phyloP scores from a whole-genome alignment of 1,140 invertebrate genomes.

The Megalopta genalis region DNA sequence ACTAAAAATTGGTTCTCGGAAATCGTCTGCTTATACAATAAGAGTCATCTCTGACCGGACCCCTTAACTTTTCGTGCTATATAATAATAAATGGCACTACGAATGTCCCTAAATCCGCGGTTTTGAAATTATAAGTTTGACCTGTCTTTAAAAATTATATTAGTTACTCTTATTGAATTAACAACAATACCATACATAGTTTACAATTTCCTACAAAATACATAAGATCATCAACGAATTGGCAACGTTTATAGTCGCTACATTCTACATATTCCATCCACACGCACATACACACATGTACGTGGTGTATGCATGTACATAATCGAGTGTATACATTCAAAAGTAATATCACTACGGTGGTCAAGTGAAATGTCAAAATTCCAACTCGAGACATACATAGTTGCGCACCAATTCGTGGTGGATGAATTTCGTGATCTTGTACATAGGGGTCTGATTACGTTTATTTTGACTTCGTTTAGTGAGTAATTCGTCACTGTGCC shows the following conservation, averaged over 20 bases:
- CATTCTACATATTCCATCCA: not conserved
- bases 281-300: too few relatives aligned
- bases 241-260: not conserved
- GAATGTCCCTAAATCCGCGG: too few relatives aligned
- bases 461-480: slow-evolving; percentile 8
- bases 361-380: slow-evolving; percentile 56
- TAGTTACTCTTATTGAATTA: too few relatives aligned
- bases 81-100: too few relatives aligned
- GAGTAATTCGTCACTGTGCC: slow-evolving; percentile 5
- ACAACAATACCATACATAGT: too few relatives aligned
- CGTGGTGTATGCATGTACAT: not conserved
- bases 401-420: not conserved
- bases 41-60: too few relatives aligned
- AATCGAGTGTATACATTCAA: slow-evolving; percentile 5
- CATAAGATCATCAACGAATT: not conserved
- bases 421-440: slow-evolving; percentile 19
- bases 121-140: too few relatives aligned
- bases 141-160: too few relatives aligned
- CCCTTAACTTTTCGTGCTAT: too few relatives aligned
- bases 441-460: not conserved
- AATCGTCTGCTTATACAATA: too few relatives aligned
- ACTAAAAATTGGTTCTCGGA: too few relatives aligned
- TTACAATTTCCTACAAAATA: not conserved
- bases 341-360: slow-evolving; percentile 45
- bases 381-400: slow-evolving; percentile 17